Evolutionary conservation across 2,113 vertebrate genomes (phyloP), one percentile per base, ranked within the genome.

Genomic region (Halcyon senegalensis): DNA sequence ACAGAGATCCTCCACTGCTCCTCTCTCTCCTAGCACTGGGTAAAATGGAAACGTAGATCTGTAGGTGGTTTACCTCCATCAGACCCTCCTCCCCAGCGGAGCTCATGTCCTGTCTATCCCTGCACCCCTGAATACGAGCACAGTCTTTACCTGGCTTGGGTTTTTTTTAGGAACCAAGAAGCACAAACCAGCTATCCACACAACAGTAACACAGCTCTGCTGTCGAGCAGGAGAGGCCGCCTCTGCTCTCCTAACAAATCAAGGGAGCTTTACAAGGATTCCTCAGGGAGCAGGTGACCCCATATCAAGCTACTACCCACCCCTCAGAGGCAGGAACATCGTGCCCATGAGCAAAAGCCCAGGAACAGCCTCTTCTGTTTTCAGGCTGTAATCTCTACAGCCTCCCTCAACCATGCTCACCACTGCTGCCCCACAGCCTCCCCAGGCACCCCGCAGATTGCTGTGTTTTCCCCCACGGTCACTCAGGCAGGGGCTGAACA

Each of bases 391-490:
- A 77, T 10, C 37, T 16, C 53, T 48, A 69, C 28, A 67, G 39
- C 15, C 11, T 53, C 35, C 30, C 55, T 77, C 50, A 82, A 21
- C 24, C 3, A 1, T 1, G 1, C 9, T 93, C 33, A 46, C 25
- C 25, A 23, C 59, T 44, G 44, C 68, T 77, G 51, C n/a, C 31
- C 33, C 46, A 59, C 31, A 87, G 75, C 21, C 48, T 55, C 43
- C 14, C 44, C 25, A 8, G 1, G 6, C 20, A 24, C 13, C 30
- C 19, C n/a, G 20, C 27, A 70, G 28, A 13, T 21, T 63, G 72
- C 60, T 44, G 30, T 19, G 27, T 66, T 58, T 60, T 33, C 4
- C 9, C 30, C 10, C 3, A 4, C 0, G 0, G 25, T 80, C 68
- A n/a, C 30, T 33, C 24, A 64, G 24, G 13, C 37, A 70, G 35